phyloP scores from a whole-genome alignment of 2,113 vertebrate genomes.

The Rhinolophus ferrumequinum region DNA sequence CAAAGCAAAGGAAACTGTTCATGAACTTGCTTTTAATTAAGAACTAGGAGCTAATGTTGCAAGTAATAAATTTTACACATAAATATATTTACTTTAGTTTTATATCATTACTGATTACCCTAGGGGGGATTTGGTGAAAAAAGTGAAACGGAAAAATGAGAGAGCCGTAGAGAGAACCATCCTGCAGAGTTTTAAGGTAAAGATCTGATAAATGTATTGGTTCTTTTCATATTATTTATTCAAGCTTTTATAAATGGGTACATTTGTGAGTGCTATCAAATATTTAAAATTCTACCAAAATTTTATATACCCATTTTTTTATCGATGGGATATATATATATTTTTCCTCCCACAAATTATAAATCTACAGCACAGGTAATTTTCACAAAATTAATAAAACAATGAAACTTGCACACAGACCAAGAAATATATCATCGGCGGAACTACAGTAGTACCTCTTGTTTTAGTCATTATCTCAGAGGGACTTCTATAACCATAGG shows the following conservation, averaged over 20 bases:
- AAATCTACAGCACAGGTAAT: not conserved
- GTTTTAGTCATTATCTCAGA: not conserved
- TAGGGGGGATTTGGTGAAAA: not conserved
- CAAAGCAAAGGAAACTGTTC: not conserved
- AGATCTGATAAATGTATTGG: not conserved
- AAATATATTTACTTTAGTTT: not conserved
- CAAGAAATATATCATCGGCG: not conserved
- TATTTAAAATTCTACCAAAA: not conserved
- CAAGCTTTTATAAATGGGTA: not conserved
- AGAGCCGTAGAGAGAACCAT: not conserved
- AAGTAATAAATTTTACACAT: not conserved
- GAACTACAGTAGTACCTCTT: fast-evolving
- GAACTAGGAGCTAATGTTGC: not conserved
- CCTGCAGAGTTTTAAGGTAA: not conserved
- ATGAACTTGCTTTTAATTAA: not conserved
- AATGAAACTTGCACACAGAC: not conserved
- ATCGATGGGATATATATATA: not conserved
- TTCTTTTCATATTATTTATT: not conserved
- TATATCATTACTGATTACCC: not conserved
- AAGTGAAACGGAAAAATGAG: too few species aligned
- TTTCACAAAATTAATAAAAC: not conserved
- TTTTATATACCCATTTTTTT: not conserved
- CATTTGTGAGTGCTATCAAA: not conserved
- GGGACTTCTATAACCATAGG: not conserved
- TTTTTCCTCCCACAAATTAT: not conserved